Evolutionary conservation across 2,888 invertebrate species (phyloP).

Genomic region (Aplocera efformata): DNA sequence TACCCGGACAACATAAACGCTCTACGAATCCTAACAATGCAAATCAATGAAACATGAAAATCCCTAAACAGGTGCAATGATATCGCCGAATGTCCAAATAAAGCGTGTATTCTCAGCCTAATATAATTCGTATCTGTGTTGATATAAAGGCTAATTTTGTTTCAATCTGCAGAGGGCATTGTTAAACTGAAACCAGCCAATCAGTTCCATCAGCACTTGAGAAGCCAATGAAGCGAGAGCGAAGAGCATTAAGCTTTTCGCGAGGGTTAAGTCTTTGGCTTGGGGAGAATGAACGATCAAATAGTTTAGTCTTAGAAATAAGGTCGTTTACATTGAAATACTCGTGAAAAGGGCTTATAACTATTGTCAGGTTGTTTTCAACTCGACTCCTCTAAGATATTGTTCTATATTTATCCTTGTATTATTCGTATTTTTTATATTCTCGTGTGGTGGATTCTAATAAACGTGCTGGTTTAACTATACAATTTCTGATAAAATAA

Average conservation of each 20-base stretch:
- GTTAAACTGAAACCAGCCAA: slow-evolving; percentile 72
- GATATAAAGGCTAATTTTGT: slow-evolving; percentile 21
- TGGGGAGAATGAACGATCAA: slow-evolving; percentile 3
- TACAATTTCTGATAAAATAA: no score
- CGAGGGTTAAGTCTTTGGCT: slow-evolving; percentile 66
- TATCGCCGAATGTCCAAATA: slow-evolving; percentile 38
- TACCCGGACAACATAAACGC: no score
- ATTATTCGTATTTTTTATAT: no score
- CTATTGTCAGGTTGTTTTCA: no score
- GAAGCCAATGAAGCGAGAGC: slow-evolving; percentile 68
- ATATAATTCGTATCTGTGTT: slow-evolving; percentile 24
- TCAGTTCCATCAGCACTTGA: slow-evolving; percentile 76
- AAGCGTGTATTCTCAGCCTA: slow-evolving; percentile 9
- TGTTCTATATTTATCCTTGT: no score
- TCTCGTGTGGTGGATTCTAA: no score
- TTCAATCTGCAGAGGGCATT: slow-evolving; percentile 45
- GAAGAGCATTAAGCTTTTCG: slow-evolving; percentile 52
- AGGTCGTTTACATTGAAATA: neutral
- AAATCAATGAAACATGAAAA: slow-evolving; percentile 76
- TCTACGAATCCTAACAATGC: slow-evolving; percentile 65
- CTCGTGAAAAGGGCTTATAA: no score
- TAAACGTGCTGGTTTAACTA: no score
- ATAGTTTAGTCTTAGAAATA: slow-evolving; percentile 9
- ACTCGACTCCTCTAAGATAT: no score
- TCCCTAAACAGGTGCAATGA: slow-evolving; percentile 69